Evolutionary conservation across 2,797 vertebrate genomes (phyloP).

Genomic region (Pangasius sanitwongsei): DNA sequence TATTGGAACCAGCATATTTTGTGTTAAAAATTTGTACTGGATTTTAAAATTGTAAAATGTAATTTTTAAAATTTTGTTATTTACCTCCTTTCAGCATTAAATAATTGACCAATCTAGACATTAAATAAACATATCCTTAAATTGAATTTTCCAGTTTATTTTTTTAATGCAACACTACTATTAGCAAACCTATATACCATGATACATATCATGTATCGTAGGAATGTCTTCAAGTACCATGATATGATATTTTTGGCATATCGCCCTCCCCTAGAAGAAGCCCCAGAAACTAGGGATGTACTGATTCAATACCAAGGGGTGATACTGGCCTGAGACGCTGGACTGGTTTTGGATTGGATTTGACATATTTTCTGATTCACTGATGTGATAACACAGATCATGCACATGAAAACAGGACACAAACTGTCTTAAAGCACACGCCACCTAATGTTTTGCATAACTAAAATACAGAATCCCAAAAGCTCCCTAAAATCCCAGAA

Average conservation of each 20-base stretch:
- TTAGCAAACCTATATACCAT: neutral
- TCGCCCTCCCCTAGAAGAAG: neutral
- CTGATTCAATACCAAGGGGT: neutral
- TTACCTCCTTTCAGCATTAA: no score
- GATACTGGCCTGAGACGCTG: neutral
- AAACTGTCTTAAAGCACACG: neutral
- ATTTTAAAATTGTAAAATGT: neutral
- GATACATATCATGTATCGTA: neutral
- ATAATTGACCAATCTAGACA: neutral
- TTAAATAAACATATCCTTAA: no score
- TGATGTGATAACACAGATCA: neutral
- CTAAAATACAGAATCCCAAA: neutral
- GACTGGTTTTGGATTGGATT: neutral
- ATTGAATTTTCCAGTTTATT: neutral
- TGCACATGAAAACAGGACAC: neutral
- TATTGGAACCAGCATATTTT: no score
- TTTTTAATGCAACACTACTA: neutral
- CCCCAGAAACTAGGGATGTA: neutral
- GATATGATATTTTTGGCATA: neutral
- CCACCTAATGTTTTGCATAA: neutral
- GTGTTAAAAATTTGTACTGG: neutral
- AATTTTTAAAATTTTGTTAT: no score
- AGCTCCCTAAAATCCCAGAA: no score
- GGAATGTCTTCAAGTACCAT: neutral
- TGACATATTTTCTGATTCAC: neutral